A percentile compares a stretch with the other conserved stretches of the same genome.
These are phyloP conservation scores for Potamilus streckersoni DNA, from an alignment of 1,140 invertebrate genomes.

Conservation along the genomic window DNA sequence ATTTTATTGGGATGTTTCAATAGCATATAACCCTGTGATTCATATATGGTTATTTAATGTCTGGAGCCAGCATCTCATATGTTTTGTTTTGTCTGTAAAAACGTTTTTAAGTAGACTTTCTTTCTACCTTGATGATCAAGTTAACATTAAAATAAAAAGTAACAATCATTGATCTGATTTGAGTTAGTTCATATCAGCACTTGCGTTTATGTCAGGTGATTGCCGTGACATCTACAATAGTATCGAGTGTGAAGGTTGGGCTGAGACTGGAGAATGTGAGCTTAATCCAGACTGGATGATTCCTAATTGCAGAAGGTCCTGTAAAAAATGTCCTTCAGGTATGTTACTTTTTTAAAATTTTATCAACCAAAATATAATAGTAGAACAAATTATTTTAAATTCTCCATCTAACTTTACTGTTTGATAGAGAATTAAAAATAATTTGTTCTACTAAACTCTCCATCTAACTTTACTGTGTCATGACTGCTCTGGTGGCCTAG, in stretches of 20 bases:
- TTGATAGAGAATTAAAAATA: not conserved
- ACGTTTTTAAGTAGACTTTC: no score
- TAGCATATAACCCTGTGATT: no score
- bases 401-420: not conserved
- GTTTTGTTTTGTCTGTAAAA: no score
- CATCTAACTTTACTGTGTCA: no score
- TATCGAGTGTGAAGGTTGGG: constrained; percentile 39
- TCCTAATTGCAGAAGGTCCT: constrained; percentile 50
- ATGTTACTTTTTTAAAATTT: not conserved
- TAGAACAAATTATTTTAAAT: not conserved
- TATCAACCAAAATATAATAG: not conserved
- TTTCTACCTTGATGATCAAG: no score
- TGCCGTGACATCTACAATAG: constrained; percentile 41
- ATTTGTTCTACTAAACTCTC: not conserved
- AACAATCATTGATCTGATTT: no score
- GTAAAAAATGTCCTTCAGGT: constrained; percentile 40
- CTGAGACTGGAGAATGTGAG: constrained; percentile 36
- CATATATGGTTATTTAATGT: no score
- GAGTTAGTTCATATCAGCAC: no score
- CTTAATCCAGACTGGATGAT: constrained; percentile 54
- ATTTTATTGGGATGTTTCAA: no score
- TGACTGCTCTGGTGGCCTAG: no score
- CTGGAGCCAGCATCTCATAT: no score
- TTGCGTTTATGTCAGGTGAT: not conserved
- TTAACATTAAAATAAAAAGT: no score